phyloP scores from a whole-genome alignment of 2,888 invertebrate species.

The Callosobruchus maculatus region DNA sequence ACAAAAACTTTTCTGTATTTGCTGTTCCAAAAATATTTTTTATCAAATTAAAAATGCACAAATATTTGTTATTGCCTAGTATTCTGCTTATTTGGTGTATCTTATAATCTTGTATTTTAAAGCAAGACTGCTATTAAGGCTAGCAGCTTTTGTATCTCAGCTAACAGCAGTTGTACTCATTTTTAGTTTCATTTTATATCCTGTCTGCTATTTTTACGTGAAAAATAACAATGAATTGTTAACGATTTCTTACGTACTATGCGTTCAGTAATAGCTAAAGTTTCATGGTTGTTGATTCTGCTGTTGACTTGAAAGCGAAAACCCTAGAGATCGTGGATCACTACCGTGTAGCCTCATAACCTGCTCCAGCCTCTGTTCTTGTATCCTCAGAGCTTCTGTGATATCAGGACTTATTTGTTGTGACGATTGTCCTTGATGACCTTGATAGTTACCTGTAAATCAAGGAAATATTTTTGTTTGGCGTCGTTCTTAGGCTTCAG shows the following conservation, averaged over 20 bases:
- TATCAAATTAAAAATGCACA: not conserved
- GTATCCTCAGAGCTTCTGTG: conserved; percentile 65
- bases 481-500: too few species aligned
- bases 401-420: conserved; percentile 66
- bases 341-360: conserved; percentile 74
- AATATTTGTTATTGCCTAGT: not conserved
- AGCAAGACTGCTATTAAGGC: not conserved
- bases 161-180: not conserved
- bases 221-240: conserved; percentile 7
- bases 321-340: conserved; percentile 76
- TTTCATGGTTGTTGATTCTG: conserved; percentile 68
- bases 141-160: not conserved
- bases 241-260: conserved; percentile 30
- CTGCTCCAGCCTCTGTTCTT: conserved; percentile 77
- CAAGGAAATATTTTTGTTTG: not conserved
- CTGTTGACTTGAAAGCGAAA: conserved; percentile 57
- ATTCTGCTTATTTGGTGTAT: not conserved
- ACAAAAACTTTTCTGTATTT: not conserved
- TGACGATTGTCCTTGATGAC: conserved; percentile 42
- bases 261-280: conserved; percentile 74
- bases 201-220: not conserved
- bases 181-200: not conserved
- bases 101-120: too few species aligned
- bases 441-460: conserved; percentile 40
- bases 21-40: not conserved